These are phyloP conservation scores for Diarsia rubi DNA, from an alignment of 2,888 invertebrate genomes.

Conservation along the genomic window DNA sequence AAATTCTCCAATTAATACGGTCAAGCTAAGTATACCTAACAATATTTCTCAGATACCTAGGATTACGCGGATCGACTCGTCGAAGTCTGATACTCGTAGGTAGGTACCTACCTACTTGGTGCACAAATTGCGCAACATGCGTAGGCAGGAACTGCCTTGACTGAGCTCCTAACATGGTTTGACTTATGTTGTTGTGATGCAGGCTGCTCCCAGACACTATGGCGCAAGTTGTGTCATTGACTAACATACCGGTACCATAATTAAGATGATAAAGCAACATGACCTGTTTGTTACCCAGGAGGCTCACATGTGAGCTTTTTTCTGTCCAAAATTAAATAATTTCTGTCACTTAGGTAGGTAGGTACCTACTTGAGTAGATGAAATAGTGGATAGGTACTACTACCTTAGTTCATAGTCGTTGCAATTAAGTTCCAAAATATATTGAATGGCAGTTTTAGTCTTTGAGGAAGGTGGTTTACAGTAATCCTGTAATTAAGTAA, in stretches of 20 bases:
- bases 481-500: neutral
- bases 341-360: neutral
- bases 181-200: constrained; percentile 61
- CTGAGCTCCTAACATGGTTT: constrained; percentile 72
- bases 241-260: constrained; percentile 30
- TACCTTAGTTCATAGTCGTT: neutral
- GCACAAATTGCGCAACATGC: constrained; percentile 69
- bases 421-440: neutral
- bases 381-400: neutral
- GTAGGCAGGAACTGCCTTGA: constrained; percentile 75
- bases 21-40: neutral
- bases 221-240: constrained; percentile 69
- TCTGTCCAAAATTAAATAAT: neutral
- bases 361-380: neutral
- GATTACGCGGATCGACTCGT: constrained; percentile 25
- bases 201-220: constrained; percentile 68
- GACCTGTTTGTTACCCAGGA: neutral
- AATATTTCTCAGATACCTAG: constrained; percentile 13
- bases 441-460: neutral
- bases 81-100: constrained; percentile 35
- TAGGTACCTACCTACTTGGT: too few relatives aligned
- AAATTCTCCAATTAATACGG: neutral
- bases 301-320: neutral
- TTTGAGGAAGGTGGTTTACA: neutral
- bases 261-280: constrained; percentile 33